These are phyloP conservation scores for Dicrostonyx torquatus DNA, from an alignment of 2,797 vertebrate genomes.

Conservation along the genomic window DNA sequence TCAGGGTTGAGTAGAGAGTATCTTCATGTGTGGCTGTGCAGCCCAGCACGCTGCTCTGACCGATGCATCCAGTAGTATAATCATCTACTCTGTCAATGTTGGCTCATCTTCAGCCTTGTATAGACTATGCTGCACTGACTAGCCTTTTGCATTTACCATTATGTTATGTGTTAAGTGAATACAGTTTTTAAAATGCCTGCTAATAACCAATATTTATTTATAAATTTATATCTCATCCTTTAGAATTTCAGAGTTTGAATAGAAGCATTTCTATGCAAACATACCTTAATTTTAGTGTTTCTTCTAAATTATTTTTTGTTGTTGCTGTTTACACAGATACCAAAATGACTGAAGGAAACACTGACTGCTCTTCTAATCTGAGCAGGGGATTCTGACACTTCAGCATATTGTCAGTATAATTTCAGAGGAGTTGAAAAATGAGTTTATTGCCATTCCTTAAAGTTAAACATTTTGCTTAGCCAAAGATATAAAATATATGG, in stretches of 20 bases:
- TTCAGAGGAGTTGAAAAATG: slow-evolving; percentile 1
- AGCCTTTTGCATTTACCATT: not conserved
- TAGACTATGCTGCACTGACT: not conserved
- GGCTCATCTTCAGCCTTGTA: not conserved
- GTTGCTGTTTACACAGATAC: not conserved
- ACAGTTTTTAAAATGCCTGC: slow-evolving; percentile 1
- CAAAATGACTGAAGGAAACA: not conserved
- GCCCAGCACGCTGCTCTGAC: not conserved
- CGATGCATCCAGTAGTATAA: not conserved
- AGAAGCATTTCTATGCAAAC: not conserved
- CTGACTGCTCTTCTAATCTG: not conserved
- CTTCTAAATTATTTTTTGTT: slow-evolving; percentile 34
- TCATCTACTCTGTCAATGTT: not conserved
- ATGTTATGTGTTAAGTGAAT: not conserved
- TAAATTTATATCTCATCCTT: not conserved
- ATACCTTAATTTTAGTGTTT: slow-evolving; percentile 5
- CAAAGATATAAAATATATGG: not conserved
- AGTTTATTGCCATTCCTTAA: not conserved
- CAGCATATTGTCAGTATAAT: not conserved
- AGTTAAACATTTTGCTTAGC: not conserved
- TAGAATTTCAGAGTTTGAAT: not conserved
- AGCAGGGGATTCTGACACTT: not conserved
- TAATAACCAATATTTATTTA: not conserved
- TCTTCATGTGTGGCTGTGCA: not conserved
- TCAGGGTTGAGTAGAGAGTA: not conserved